These are phyloP conservation scores for Belgica antarctica DNA, from an alignment of 2,888 invertebrate species.

Conservation along the genomic window DNA sequence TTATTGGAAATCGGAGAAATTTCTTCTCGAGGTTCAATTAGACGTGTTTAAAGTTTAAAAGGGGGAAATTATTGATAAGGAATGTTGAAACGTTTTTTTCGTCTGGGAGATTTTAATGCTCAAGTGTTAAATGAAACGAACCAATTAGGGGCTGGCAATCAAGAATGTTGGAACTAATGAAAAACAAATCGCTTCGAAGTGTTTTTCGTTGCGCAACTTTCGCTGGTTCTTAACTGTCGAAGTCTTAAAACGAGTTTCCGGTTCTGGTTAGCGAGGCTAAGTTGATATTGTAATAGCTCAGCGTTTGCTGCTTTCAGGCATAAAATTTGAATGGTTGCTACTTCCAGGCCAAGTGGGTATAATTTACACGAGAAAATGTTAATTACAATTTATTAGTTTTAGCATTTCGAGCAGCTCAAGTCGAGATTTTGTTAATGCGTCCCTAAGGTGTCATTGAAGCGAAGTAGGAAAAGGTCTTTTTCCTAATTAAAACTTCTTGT, in stretches of 20 bases:
- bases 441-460: constrained; percentile 6
- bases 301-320: neutral
- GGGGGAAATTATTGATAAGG: constrained; percentile 12
- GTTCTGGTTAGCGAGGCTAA: constrained; percentile 18
- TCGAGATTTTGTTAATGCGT: neutral
- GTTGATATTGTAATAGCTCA: too few species aligned
- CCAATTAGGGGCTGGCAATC: constrained; percentile 26
- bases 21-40: constrained; percentile 28
- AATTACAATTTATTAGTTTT: constrained; percentile 27
- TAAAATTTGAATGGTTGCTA: neutral
- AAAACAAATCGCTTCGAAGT: too few species aligned
- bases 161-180: too few species aligned
- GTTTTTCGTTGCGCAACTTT: too few species aligned
- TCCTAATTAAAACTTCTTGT: constrained; percentile 27
- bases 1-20: constrained; percentile 22
- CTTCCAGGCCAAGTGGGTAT: neutral
- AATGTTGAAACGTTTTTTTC: neutral
- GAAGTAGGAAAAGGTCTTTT: neutral
- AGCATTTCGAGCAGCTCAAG: neutral
- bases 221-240: constrained; percentile 1
- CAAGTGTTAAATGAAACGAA: constrained; percentile 22
- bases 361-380: constrained; percentile 14
- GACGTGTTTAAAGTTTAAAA: constrained; percentile 24
- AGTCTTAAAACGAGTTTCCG: constrained; percentile 1
- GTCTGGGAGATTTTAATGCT: constrained; percentile 19